These are phyloP conservation scores for Oscheius myriophilus DNA, from an alignment of 2,888 invertebrate species.

Conservation along the genomic window DNA sequence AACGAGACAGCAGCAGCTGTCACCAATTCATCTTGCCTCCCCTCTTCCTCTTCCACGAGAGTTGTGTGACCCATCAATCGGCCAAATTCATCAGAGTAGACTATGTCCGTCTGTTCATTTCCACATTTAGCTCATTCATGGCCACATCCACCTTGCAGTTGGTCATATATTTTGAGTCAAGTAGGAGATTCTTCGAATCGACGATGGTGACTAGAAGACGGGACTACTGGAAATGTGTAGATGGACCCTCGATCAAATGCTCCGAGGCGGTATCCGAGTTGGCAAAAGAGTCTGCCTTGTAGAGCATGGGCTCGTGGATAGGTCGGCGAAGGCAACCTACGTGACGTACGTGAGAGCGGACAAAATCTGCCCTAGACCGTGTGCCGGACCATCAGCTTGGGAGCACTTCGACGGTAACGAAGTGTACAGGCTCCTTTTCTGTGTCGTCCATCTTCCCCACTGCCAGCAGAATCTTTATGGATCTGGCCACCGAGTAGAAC, in stretches of 20 bases:
- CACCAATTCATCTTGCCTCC: not conserved
- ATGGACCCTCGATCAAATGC: constrained; percentile 42
- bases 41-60: not conserved
- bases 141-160: constrained; percentile 53
- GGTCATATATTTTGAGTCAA: constrained; percentile 31
- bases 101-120: constrained; percentile 92
- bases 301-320: constrained; percentile 42
- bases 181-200: constrained; percentile 20
- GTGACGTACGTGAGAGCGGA: constrained; percentile 66
- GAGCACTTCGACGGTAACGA: constrained; percentile 65
- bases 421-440: constrained; percentile 39
- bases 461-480: constrained; percentile 51
- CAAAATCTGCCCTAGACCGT: constrained; percentile 60
- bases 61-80: constrained; percentile 71
- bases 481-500: constrained; percentile 43
- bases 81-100: constrained; percentile 93
- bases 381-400: constrained; percentile 59
- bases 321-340: constrained; percentile 51
- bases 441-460: constrained; percentile 39
- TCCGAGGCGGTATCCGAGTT: constrained; percentile 3
- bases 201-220: constrained; percentile 10
- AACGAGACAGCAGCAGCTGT: not conserved
- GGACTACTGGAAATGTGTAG: constrained; percentile 37
- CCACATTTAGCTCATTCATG: constrained; percentile 76
- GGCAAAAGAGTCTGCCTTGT: constrained; percentile 16